A percentile compares a stretch with the other conserved stretches of the same genome.
phyloP scores from a whole-genome alignment of 2,113 vertebrate genomes.

The Polypterus senegalus region DNA sequence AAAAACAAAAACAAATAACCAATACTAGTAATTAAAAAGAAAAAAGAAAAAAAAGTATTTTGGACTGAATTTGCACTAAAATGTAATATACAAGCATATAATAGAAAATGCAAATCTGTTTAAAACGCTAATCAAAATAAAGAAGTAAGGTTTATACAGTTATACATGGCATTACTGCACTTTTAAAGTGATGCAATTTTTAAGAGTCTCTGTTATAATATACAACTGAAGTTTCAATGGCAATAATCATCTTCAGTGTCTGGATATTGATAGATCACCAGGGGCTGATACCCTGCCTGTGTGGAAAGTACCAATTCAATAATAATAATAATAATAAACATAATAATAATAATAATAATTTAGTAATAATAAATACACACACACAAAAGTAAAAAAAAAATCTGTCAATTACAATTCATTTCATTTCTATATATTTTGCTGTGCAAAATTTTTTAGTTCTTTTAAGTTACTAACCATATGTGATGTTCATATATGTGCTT shows the following conservation, averaged over 20 bases:
- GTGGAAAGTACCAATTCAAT: constrained; percentile 74
- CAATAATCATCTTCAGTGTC: constrained; percentile 88
- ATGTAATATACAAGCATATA: constrained; percentile 77
- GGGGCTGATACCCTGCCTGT: constrained; percentile 95
- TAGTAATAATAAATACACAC: too few relatives aligned
- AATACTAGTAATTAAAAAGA: too few relatives aligned
- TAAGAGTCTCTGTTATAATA: constrained; percentile 74
- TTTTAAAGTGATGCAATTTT: constrained; percentile 73
- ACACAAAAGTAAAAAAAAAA: constrained; percentile 52
- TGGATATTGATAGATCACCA: constrained; percentile 78
- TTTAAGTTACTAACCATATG: constrained; percentile 91
- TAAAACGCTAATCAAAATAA: constrained; percentile 62
- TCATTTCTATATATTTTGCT: constrained; percentile 93
- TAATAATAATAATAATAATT: too few relatives aligned
- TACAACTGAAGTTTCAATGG: constrained; percentile 86
- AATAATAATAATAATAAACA: constrained; percentile 44
- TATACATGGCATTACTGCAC: constrained; percentile 69
- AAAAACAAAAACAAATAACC: too few relatives aligned
- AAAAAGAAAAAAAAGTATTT: constrained; percentile 48
- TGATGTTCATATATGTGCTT: constrained; percentile 95
- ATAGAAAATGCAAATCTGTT: constrained; percentile 63
- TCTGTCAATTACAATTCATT: constrained; percentile 81
- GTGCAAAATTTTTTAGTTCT: constrained; percentile 98
- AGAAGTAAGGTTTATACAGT: constrained; percentile 47
- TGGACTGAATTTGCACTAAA: constrained; percentile 87